Conservation (phyloP, 2,797 vertebrate genomes). For the Schizopygopsis pylzovi region DNA sequence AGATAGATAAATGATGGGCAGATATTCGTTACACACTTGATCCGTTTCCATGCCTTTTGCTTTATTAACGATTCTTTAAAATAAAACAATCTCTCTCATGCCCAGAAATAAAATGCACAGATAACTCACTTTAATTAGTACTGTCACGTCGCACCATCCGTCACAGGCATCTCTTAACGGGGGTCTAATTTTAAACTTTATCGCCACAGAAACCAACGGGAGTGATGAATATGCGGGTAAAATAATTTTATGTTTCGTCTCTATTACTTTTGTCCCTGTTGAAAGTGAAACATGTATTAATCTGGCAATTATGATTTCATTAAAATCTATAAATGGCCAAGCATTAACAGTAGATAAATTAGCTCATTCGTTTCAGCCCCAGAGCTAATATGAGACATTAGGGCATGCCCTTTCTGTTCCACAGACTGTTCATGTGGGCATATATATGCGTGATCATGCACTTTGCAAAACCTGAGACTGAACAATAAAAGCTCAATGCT, state of each 20-base stretch:
- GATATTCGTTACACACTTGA: conserved; percentile 48
- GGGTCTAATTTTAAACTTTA: conserved; percentile 83
- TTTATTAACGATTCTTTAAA: conserved; percentile 61
- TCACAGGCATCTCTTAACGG: conserved; percentile 73
- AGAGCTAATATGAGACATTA: conserved; percentile 27
- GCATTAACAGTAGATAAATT: conserved; percentile 78
- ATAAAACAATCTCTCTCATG: conserved; percentile 65
- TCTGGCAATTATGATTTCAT: conserved; percentile 81
- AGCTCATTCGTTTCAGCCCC: conserved; percentile 59
- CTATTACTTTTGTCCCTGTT: conserved; percentile 79
- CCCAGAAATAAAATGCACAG: conserved; percentile 64
- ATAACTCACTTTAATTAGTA: conserved; percentile 75
- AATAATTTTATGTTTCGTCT: conserved; percentile 80
- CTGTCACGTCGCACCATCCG: conserved; percentile 74
- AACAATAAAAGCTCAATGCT: conserved; percentile 28
- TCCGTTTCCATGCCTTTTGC: conserved; percentile 54
- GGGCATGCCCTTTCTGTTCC: conserved; percentile 32
- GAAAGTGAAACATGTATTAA: conserved; percentile 77
- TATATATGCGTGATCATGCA: conserved; percentile 11
- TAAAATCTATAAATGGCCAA: conserved; percentile 84
- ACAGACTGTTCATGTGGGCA: conserved; percentile 24
- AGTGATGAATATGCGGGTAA: conserved; percentile 81
- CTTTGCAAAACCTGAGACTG: not conserved
- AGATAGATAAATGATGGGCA: conserved; percentile 53
- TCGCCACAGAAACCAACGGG: conserved; percentile 74